Evolutionary conservation across 1,140 invertebrate genomes (phyloP), one percentile per base, ranked within the genome.

Genomic region (Bicyclus anynana): DNA sequence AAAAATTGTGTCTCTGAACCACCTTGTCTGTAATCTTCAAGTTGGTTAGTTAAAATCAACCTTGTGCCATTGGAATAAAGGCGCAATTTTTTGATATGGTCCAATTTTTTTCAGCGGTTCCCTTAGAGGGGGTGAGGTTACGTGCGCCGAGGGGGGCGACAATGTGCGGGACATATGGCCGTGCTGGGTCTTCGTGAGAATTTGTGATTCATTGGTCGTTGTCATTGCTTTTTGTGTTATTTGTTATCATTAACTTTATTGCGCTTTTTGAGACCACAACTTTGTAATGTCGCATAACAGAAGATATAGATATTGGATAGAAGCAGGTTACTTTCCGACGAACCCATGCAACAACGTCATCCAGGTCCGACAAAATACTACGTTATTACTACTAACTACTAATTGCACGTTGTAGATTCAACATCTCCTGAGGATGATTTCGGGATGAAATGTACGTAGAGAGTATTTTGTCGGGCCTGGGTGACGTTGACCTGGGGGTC

Each of bases 121-220:
- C 78, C 74, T 77, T 72, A 74, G 69, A 68, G 76, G 78, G 73
- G 76, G 71, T 74, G 71, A 61, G 62, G 77, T 59, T 71, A 68
- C 69, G 67, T 70, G 68, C 52, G 67, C 63, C 49, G 65, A 47
- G 72, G 65, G 67, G 70, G 69, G 70, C 51, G 68, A 58, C 79
- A 78, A 79, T 81, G 77, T 84, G 83, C 61, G 74, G 40, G 72
- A 68, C 84, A 86, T 78, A 71, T 86, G 81, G 64, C 52, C 38
- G 56, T 60, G 52, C 65, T 54, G 66, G 54, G 69, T 73, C 66
- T 72, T 81, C 81, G 83, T 82, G 80, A 84, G 83, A 84, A 84
- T 82, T 78, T 79, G 78, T 84, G 80, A 86, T 83, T 86, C 83
- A 84, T 77, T 70, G 64, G 54, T 48, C 65, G 74, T 75, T 74